Evolutionary conservation across 2,797 vertebrate species (phyloP).

Genomic region (Clamator glandarius): DNA sequence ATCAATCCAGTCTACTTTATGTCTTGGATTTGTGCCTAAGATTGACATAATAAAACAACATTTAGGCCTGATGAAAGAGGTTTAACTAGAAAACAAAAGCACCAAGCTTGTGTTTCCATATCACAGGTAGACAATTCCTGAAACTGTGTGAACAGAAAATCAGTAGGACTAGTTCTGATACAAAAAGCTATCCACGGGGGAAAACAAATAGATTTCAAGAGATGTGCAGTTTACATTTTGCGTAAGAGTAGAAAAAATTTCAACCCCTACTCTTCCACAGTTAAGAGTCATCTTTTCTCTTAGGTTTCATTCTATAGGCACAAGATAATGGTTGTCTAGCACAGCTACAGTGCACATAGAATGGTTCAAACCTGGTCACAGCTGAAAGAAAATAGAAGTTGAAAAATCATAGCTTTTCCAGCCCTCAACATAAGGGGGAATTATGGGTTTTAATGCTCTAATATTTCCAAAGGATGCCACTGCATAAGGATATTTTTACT

Average conservation of each 20-base stretch:
- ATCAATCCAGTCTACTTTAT: not conserved
- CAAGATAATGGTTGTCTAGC: not conserved
- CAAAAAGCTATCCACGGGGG: not conserved
- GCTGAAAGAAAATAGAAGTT: not conserved
- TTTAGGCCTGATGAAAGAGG: not conserved
- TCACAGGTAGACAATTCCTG: not conserved
- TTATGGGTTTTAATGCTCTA: not conserved
- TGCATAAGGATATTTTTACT: not conserved
- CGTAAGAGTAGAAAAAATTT: not conserved
- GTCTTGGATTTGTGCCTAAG: not conserved
- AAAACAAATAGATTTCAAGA: not conserved
- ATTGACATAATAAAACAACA: slow-evolving; percentile 1
- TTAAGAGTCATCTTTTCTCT: not conserved
- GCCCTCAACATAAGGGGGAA: fast-evolving
- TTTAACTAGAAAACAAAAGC: slow-evolving; percentile 29
- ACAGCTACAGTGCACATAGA: not conserved
- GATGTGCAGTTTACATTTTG: not conserved
- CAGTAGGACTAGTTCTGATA: not conserved
- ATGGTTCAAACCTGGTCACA: not conserved
- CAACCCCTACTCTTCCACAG: not conserved
- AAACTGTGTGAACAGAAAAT: not conserved
- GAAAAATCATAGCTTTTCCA: not conserved
- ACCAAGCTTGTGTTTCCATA: not conserved
- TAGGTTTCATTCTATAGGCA: not conserved
- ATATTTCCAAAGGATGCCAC: not conserved